phyloP scores from a whole-genome alignment of 2,797 vertebrate genomes.

The Chelon labrosus region DNA sequence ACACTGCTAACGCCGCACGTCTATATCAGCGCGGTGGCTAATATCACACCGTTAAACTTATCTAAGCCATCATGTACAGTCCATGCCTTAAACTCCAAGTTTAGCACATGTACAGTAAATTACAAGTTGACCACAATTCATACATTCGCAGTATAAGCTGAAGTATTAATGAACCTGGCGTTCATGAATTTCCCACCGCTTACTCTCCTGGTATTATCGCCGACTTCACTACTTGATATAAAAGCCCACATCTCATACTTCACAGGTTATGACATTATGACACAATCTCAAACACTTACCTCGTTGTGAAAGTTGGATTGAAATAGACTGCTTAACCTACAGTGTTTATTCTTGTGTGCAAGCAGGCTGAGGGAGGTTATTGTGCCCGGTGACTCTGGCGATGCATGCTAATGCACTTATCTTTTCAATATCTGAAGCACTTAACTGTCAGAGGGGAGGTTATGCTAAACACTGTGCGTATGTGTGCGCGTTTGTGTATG shows the following conservation, averaged over 20 bases:
- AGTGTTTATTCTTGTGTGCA: slow-evolving; percentile 26
- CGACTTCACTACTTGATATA: slow-evolving; percentile 19
- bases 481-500: slow-evolving; percentile 36
- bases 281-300: slow-evolving; percentile 15
- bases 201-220: neutral
- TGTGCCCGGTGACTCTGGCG: slow-evolving; percentile 35
- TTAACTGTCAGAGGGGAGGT: slow-evolving; percentile 44
- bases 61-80: neutral
- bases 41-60: neutral
- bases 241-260: slow-evolving; percentile 19
- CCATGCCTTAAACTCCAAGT: slow-evolving; percentile 1
- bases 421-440: slow-evolving; percentile 59
- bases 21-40: neutral
- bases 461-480: slow-evolving; percentile 36
- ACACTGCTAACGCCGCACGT: neutral
- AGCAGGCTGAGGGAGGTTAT: slow-evolving; percentile 36
- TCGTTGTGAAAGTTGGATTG: slow-evolving; percentile 19
- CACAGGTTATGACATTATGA: slow-evolving; percentile 6
- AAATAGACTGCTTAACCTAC: slow-evolving; percentile 9
- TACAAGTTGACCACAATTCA: neutral
- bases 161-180: neutral
- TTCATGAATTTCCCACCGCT: neutral
- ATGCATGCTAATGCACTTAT: slow-evolving; percentile 65
- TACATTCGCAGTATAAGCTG: neutral
- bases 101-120: neutral